Evolutionary conservation across 2,797 vertebrate species (phyloP), one percentile per base, ranked within the genome.

Genomic region (Notolepis coatsorum): DNA sequence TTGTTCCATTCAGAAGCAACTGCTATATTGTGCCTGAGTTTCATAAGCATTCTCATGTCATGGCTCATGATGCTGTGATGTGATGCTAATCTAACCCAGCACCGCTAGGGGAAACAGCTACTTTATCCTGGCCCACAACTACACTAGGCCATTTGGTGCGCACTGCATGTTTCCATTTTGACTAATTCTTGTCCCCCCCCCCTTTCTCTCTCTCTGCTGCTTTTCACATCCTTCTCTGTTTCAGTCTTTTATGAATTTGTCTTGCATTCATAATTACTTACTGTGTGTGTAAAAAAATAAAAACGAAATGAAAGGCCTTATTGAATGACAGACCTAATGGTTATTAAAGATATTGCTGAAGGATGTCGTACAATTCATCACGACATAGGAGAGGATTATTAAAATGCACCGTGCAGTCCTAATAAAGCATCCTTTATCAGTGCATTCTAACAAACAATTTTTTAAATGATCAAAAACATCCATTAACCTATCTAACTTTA

Each of bases 21-120:
- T 60, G 68, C 39, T 71, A 30, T 25, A 50, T 64, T 66, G 65
- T 41, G 56, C 68, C 59, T 50, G 49, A 65, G 82, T 75, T 85
- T 86, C 73, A 83, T 80, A 73, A 79, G 62, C 67, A 46, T 85
- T 87, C 78, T 84, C 65, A 56, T 86, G 85, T 90, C 88, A 88
- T 50, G 35, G 65, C 71, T 78, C 69, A 77, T 88, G 82, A 87
- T 68, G 72, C 67, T 31, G 50, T 37, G 73, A 76, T 68, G 75
- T 88, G 85, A 89, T 33, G 59, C 68, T 89, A 80, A 90, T 91
- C 71, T 65, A 81, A 75, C 66, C 65, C 78, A 89, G 80, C 87
- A 88, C 64, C 64, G n/a, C 38, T 51, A 37, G 47, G 67, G 77
- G 79, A 82, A 84, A 65, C 80, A 73, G 81, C 75, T 81, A 73